Conservation (phyloP, 2,113 vertebrate genomes). For the Ammodytes dubius region DNA sequence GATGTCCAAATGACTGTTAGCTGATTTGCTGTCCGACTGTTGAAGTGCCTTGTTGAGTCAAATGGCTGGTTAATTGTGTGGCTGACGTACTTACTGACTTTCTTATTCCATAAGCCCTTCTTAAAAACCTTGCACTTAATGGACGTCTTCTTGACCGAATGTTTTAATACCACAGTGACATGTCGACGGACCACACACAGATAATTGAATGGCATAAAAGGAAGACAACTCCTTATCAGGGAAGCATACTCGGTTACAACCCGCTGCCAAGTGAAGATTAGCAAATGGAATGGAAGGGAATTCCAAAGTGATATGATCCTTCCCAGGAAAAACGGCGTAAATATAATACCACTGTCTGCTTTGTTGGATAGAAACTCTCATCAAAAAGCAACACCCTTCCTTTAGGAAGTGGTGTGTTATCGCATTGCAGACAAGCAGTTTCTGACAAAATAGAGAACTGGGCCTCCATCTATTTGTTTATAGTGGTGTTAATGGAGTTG, state of each 20-base stretch:
- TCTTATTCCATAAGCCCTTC: conserved; percentile 6
- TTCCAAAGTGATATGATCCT: conserved; percentile 18
- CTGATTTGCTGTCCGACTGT: conserved; percentile 36
- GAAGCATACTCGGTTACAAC: conserved; percentile 13
- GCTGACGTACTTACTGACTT: conserved; percentile 12
- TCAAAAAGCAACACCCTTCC: conserved; percentile 42
- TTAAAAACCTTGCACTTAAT: conserved; percentile 26
- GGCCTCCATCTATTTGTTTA: conserved; percentile 40
- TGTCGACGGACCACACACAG: conserved; percentile 23
- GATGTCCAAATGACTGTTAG: conserved; percentile 41
- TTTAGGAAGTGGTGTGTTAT: conserved; percentile 32
- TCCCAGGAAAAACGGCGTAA: background rate
- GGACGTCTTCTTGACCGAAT: conserved; percentile 17
- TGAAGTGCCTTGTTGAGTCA: conserved; percentile 4
- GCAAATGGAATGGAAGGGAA: conserved; percentile 39
- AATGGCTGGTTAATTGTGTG: conserved; percentile 25
- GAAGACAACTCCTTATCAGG: conserved; percentile 38
- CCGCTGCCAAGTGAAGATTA: conserved; percentile 4
- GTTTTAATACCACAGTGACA: conserved; percentile 1
- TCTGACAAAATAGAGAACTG: conserved; percentile 6
- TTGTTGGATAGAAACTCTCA: conserved; percentile 30
- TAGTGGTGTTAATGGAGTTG: conserved; percentile 68
- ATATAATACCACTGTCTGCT: conserved; percentile 21
- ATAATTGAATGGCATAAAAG: conserved; percentile 32
- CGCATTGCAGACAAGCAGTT: conserved; percentile 33